phyloP scores from a whole-genome alignment of 23 tunicate species.

The Corella eumyota region DNA sequence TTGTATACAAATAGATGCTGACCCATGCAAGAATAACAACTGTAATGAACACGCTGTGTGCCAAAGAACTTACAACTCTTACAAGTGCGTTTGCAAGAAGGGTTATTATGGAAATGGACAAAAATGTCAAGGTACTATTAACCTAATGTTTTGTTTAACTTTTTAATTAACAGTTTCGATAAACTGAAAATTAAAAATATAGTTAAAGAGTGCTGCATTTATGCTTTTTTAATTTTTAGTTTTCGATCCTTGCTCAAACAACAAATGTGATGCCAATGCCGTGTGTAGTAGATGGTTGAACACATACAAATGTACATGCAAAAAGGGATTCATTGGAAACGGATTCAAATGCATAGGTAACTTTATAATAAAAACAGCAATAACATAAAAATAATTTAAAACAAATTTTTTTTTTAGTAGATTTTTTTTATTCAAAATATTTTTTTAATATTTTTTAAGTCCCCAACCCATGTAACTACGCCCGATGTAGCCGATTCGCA shows the following conservation, averaged over 20 bases:
- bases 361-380: no score
- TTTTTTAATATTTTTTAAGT: no score
- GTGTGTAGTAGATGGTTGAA: neutral
- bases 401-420: no score
- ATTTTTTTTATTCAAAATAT: no score
- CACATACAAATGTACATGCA: conserved; percentile 1
- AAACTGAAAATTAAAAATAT: no score
- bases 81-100: conserved; percentile 16
- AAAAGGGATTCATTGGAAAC: neutral
- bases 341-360: conserved; percentile 2
- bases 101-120: conserved; percentile 22
- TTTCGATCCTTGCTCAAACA: conserved; percentile 1
- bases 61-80: neutral
- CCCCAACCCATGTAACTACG: conserved; percentile 6
- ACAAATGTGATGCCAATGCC: neutral
- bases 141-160: neutral
- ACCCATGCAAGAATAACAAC: conserved; percentile 7
- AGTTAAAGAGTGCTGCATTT: no score
- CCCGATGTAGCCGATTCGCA: neutral
- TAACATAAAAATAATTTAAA: no score
- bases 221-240: no score
- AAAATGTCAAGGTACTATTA: conserved; percentile 11
- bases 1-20: no score
- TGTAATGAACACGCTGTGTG: neutral
- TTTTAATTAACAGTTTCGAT: no score